Evolutionary conservation across 1,140 invertebrate genomes (phyloP).

Genomic region (Apis cerana): DNA sequence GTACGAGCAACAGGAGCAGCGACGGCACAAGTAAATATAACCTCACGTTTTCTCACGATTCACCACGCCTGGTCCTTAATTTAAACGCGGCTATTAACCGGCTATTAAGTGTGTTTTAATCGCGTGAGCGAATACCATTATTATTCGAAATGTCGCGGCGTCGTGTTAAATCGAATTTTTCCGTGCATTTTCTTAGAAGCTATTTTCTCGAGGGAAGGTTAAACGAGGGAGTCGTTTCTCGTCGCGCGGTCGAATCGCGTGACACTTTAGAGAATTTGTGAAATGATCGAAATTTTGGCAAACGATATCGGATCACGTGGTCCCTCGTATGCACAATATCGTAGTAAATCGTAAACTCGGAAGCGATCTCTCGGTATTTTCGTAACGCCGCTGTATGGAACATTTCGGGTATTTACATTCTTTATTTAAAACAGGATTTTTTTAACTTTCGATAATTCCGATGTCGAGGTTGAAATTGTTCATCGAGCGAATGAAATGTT

Average conservation of each 20-base stretch:
- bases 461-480: background rate
- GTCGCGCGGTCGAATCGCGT: background rate
- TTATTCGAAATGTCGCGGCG: too few species aligned
- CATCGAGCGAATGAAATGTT: background rate
- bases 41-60: slow-evolving; percentile 16
- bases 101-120: background rate
- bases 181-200: background rate
- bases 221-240: background rate
- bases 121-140: background rate
- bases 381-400: background rate
- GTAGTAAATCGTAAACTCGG: background rate
- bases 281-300: slow-evolving; percentile 16
- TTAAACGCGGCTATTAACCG: slow-evolving; percentile 19
- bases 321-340: background rate
- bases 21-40: slow-evolving; percentile 77
- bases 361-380: background rate
- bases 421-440: background rate
- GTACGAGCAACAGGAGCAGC: slow-evolving; percentile 79
- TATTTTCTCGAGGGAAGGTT: background rate
- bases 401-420: background rate
- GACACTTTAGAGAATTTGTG: background rate
- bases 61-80: background rate
- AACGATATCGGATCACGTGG: background rate
- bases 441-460: background rate
- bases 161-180: background rate